phyloP scores from a whole-genome alignment of 2,888 invertebrate genomes.

The Hypselothyrea guttata region DNA sequence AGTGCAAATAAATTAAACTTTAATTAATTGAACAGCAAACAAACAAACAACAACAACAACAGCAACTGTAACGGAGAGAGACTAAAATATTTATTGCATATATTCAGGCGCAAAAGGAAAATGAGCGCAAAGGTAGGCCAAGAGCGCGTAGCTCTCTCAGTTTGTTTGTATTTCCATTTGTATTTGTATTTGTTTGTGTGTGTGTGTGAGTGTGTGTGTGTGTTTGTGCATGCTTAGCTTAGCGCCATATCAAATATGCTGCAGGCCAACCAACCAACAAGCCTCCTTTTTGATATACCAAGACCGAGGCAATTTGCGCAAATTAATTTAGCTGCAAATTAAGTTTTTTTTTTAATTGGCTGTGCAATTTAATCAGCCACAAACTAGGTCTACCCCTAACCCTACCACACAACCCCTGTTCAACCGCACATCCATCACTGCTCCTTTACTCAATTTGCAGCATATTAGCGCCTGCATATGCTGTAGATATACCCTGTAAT shows the following conservation, averaged over 20 bases:
- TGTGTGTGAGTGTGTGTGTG: slow-evolving; percentile 8
- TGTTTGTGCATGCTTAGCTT: slow-evolving; percentile 23
- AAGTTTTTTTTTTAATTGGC: slow-evolving; percentile 51
- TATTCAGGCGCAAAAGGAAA: slow-evolving; percentile 70
- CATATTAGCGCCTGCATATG: slow-evolving; percentile 3
- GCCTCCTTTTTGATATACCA: neutral
- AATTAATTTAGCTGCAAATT: slow-evolving; percentile 34
- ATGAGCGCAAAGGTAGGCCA: slow-evolving; percentile 74
- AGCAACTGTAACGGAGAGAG: slow-evolving; percentile 14
- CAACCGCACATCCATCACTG: neutral
- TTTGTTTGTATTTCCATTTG: neutral
- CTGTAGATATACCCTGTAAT: slow-evolving; percentile 5
- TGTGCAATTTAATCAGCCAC: slow-evolving; percentile 33
- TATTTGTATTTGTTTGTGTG: slow-evolving; percentile 9
- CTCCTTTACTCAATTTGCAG: neutral
- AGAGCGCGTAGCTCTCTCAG: slow-evolving; percentile 29
- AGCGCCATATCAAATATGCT: slow-evolving; percentile 43
- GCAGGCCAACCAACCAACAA: slow-evolving; percentile 15
- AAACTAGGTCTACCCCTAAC: too few relatives aligned
- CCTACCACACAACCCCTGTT: neutral
- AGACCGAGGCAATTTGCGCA: neutral
- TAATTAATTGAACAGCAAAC: neutral
- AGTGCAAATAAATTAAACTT: neutral
- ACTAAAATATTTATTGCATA: slow-evolving; percentile 59
- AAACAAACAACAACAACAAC: slow-evolving; percentile 2